Evolutionary conservation across 35 echinoderm and acorn worm species (phyloP), one percentile per base, ranked within the genome.

Genomic region (Holothuria glaberrima): DNA sequence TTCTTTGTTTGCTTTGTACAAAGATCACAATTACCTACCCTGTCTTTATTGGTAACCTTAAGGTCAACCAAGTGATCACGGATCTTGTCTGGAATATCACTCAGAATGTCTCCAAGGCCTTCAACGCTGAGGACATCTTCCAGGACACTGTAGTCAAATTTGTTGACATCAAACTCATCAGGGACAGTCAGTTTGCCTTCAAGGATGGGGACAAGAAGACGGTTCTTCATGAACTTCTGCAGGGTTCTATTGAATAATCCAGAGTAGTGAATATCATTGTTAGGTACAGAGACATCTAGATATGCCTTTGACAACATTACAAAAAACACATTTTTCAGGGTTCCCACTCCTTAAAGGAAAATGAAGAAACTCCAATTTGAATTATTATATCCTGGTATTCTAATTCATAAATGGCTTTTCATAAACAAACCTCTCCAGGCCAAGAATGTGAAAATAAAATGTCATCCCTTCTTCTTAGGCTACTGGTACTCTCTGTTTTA

Each of bases 51-150:
- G 63, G 85, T 9, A 34, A 46, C 33, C 29, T 62, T 70, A 18
- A 69, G 21, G 34, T 87, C 61, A 19, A 87, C 85, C 21, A 87
- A 33, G 22, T 17, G 20, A 32, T 87, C 85, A 28, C 84, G 18
- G 26, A 92, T 78, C n/a, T 46, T 46, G 50, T 92, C 91, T 50
- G 86, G 79, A 30, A 92, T 35, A 25, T 79, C 91, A 61, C 48
- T 61, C 26, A 92, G 84, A 17, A 92, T 38, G 48, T 92, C 91
- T 17, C 83, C 68, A 30, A 92, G 46, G 9, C 91, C 91, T 45
- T 92, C 91, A 12, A 92, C 83, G 20, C 91, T 86, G 26, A 92
- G 57, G 17, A 92, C 65, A 61, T 92, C 91, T 27, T 92, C 91
- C 17, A 91, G 33, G 57, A 91, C 84, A 48, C 48, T 69, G 65